Evolutionary conservation across 2,113 vertebrate genomes (phyloP).

Genomic region (Myotis davidii): DNA sequence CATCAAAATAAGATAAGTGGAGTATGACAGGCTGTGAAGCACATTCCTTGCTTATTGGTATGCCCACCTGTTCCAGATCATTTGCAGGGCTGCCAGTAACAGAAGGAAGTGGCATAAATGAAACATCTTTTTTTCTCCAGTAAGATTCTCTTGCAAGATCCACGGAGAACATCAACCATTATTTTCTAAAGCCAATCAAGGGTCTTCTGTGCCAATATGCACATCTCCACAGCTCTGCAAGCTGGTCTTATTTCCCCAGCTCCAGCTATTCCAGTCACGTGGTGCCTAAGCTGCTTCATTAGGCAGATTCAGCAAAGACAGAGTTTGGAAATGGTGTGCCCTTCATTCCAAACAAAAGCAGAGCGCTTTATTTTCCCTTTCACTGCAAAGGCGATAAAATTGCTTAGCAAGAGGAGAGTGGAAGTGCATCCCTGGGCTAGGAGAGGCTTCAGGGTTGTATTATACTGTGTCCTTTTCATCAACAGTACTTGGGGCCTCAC

Average conservation of each 20-base stretch:
- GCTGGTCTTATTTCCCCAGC: constrained; percentile 3
- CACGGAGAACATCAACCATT: constrained; percentile 50
- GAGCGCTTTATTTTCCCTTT: constrained; percentile 9
- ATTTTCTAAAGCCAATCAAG: constrained; percentile 64
- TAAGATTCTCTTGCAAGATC: constrained; percentile 61
- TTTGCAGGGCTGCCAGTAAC: constrained; percentile 57
- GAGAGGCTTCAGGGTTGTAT: constrained; percentile 45
- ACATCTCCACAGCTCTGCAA: background rate
- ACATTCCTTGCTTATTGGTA: constrained; percentile 55
- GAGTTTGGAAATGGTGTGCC: constrained; percentile 20
- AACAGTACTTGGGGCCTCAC: background rate
- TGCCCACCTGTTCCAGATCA: constrained; percentile 71
- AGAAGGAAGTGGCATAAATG: constrained; percentile 68
- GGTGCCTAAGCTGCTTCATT: constrained; percentile 50
- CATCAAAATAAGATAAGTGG: constrained; percentile 57
- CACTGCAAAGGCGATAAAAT: constrained; percentile 64
- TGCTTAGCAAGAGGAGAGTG: constrained; percentile 65
- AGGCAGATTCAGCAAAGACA: constrained; percentile 63
- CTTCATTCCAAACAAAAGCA: constrained; percentile 66
- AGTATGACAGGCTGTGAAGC: constrained; percentile 25
- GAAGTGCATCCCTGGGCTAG: constrained; percentile 3
- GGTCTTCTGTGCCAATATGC: constrained; percentile 41
- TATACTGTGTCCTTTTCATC: constrained; percentile 11
- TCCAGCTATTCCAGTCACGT: background rate
- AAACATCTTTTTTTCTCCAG: constrained; percentile 53